Evolutionary conservation across 30 jellyfish, hydroid and myxozoan species (phyloP), one percentile per base, ranked within the genome.

Genomic region (Turritopsis dohrnii): DNA sequence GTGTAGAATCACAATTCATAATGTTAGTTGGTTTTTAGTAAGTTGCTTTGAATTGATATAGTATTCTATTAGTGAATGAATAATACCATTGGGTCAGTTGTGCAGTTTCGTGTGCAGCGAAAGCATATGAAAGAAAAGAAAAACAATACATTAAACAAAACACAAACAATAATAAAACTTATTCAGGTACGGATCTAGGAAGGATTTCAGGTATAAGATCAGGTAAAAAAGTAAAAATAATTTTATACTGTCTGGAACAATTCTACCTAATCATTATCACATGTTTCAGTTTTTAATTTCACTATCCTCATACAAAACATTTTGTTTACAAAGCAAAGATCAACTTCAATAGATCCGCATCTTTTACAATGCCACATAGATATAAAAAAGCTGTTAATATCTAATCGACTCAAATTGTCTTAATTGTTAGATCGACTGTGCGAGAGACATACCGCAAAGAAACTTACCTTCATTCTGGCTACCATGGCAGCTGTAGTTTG

Each of bases 401-500:
- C n/a, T n/a, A n/a, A n/a, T n/a, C n/a, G n/a, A n/a, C n/a, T n/a
- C n/a, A n/a, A n/a, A n/a, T n/a, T n/a, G n/a, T n/a, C n/a, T n/a
- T n/a, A n/a, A n/a, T n/a, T n/a, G n/a, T n/a, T n/a, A n/a, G n/a
- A n/a, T n/a, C n/a, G n/a, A n/a, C n/a, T n/a, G n/a, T n/a, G n/a
- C n/a, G n/a, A n/a, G n/a, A n/a, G n/a, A n/a, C n/a, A n/a, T n/a
- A n/a, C n/a, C n/a, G n/a, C n/a, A n/a, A 41, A 65, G 71, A 31
- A 28, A 23, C 75, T 29, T 84, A 93, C 98, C 96, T 93, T 88
- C 96, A 93, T 93, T 66, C 96, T 76, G 27, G 96, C 96, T 29
- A 93, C 96, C 65, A 52, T 52, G 53, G 52, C 76, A 13, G 86
- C 76, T 52, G 86, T 88, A 0, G 97, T 85, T 79, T 80, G 79